These are phyloP conservation scores for Sesamia inferens DNA, from an alignment of 2,888 invertebrate genomes.

Conservation along the genomic window DNA sequence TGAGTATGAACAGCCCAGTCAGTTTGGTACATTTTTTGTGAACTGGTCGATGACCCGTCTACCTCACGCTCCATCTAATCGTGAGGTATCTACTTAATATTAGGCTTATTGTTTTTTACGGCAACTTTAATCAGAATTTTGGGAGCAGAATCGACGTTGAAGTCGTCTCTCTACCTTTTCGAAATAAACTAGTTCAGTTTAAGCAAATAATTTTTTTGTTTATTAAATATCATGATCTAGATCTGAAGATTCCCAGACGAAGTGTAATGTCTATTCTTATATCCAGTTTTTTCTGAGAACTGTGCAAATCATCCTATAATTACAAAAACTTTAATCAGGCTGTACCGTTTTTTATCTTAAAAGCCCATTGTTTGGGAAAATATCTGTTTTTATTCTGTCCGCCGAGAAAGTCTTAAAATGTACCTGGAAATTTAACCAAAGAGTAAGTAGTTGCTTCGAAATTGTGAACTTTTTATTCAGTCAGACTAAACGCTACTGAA, in stretches of 20 bases:
- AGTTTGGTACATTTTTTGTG: constrained; percentile 74
- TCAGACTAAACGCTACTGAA: constrained; percentile 1
- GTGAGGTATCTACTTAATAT: constrained; percentile 38
- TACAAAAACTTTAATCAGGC: constrained; percentile 27
- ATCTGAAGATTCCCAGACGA: constrained; percentile 50
- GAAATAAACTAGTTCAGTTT: constrained; percentile 20
- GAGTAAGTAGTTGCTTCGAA: background rate
- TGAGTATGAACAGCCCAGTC: constrained; percentile 66
- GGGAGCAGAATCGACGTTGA: constrained; percentile 25
- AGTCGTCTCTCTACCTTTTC: constrained; percentile 7
- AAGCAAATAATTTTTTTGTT: constrained; percentile 30
- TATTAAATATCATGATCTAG: constrained; percentile 38
- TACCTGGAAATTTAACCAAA: constrained; percentile 15
- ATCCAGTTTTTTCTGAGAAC: constrained; percentile 37
- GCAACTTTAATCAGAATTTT: constrained; percentile 41
- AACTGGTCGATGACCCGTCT: constrained; percentile 75
- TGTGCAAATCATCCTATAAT: constrained; percentile 28
- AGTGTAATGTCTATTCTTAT: constrained; percentile 43
- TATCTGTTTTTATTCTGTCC: constrained; percentile 17
- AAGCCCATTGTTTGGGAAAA: constrained; percentile 46
- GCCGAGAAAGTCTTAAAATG: constrained; percentile 12
- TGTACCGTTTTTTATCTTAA: constrained; percentile 35
- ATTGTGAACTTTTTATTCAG: background rate
- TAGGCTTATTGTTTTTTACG: constrained; percentile 55
- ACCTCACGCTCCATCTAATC: constrained; percentile 50